Evolutionary conservation across 1,140 invertebrate genomes (phyloP), one percentile per base, ranked within the genome.

Genomic region (Cotesia chilonis): DNA sequence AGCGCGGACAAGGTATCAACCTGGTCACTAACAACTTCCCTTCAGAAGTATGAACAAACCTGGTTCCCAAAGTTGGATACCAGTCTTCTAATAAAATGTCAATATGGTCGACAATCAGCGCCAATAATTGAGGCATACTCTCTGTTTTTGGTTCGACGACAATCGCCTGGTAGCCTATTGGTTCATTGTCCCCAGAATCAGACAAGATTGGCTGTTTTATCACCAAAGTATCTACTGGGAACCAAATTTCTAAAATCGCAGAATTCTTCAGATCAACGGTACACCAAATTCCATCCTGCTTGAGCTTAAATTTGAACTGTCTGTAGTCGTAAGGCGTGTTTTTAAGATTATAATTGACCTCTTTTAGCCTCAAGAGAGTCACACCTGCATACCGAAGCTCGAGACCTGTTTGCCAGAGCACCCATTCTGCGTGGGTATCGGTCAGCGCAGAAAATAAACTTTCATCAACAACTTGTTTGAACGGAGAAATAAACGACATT

Each of bases 81-180:
- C 98, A 99, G 85, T 99, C 98, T 85, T 99, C 98, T 0, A 99
- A 85, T 28, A 99, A 85, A 65, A 97, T 93, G 83, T 99, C 98
- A 77, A 99, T 95, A 82, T 99, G 96, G 83, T 98, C 96, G 0
- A 98, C 95, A n/a, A 96, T 91, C 14, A 98, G 85, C 0, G 97
- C 94, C 59, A 99, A 82, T 12, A 99, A 83, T 80, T 96, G 94
- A 0, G 97, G 92, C 68, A 95, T 90, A 75, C 91, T 92, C 85
- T 93, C 92, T 54, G 92, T 89, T 71, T 90, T 92, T 59, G 90
- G 94, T 80, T 94, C 93, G 61, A 93, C 83, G 10, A 92, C 92
- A 38, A 93, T 88, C 28, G 92, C 90, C 81, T 92, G 91, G 76
- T 90, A 92, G 0, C 90, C 91, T 74, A 88, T 89, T 4, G 88